Percentiles rank a stretch among this genome's conserved stretches.
Conservation (phyloP, 2,113 vertebrate genomes). For the Recurvirostra avosetta region DNA sequence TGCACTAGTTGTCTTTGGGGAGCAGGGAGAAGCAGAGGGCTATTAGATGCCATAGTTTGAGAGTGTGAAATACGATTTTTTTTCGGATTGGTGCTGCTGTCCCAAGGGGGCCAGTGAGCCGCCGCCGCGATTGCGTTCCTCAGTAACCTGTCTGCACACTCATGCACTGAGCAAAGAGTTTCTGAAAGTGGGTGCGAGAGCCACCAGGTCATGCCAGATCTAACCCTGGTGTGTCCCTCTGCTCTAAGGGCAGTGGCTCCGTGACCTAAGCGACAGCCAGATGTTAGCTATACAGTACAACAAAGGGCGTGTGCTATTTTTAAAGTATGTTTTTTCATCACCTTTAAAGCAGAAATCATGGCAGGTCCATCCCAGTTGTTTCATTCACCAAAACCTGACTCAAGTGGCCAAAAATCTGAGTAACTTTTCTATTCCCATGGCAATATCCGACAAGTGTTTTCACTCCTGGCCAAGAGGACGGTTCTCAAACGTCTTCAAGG, state of each 20-base stretch:
- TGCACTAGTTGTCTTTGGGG: neutral
- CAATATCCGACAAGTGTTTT: neutral
- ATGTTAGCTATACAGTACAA: accelerated
- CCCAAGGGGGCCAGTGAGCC: accelerated
- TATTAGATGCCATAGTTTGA: neutral
- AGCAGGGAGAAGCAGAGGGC: neutral
- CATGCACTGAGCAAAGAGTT: neutral
- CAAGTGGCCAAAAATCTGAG: neutral
- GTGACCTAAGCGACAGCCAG: neutral
- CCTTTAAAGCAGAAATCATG: neutral
- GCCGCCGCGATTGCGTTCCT: accelerated
- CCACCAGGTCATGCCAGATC: too few species aligned
- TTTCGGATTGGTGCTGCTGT: accelerated
- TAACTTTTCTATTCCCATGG: neutral
- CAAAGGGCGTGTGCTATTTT: neutral
- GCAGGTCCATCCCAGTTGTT: accelerated
- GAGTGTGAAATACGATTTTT: neutral
- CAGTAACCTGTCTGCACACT: neutral
- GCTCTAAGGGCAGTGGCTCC: neutral
- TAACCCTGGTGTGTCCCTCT: neutral
- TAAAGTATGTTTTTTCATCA: neutral
- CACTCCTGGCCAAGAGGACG: neutral
- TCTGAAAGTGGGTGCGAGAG: accelerated
- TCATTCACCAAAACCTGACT: neutral
- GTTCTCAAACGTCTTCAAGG: neutral